Evolutionary conservation across 2,113 vertebrate species (phyloP).

Genomic region (Eptesicus fuscus): DNA sequence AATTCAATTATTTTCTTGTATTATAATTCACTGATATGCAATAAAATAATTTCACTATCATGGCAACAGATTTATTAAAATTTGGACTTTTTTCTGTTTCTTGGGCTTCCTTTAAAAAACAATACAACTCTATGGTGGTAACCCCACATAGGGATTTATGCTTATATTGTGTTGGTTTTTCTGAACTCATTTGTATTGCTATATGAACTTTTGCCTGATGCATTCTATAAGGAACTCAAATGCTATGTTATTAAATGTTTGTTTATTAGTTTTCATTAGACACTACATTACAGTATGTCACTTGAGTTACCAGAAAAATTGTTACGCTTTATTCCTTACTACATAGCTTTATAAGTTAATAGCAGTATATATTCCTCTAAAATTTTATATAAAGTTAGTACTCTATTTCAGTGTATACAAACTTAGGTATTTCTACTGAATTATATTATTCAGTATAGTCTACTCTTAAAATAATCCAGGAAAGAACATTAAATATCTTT

Average conservation of each 20-base stretch:
- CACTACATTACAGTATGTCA: background rate
- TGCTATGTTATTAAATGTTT: background rate
- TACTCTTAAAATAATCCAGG: background rate
- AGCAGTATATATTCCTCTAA: background rate
- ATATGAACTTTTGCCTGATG: background rate
- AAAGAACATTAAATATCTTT: background rate
- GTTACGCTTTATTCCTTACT: background rate
- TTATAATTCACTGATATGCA: background rate
- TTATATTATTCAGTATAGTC: background rate
- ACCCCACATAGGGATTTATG: background rate
- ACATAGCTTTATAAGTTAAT: background rate
- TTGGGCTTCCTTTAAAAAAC: background rate
- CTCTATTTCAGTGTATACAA: background rate
- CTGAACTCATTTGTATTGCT: background rate
- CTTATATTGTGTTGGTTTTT: background rate
- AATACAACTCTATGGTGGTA: accelerated
- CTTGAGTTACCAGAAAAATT: background rate
- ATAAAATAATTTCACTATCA: background rate
- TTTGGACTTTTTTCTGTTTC: background rate
- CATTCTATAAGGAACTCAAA: background rate
- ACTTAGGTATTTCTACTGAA: background rate
- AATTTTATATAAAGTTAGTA: background rate
- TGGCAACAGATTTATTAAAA: background rate
- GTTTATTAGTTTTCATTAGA: background rate
- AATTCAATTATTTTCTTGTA: background rate